A percentile compares a stretch with the other conserved stretches of the same genome.
phyloP scores from a whole-genome alignment of 2,797 vertebrate genomes.

The Eulemur albifrons region DNA sequence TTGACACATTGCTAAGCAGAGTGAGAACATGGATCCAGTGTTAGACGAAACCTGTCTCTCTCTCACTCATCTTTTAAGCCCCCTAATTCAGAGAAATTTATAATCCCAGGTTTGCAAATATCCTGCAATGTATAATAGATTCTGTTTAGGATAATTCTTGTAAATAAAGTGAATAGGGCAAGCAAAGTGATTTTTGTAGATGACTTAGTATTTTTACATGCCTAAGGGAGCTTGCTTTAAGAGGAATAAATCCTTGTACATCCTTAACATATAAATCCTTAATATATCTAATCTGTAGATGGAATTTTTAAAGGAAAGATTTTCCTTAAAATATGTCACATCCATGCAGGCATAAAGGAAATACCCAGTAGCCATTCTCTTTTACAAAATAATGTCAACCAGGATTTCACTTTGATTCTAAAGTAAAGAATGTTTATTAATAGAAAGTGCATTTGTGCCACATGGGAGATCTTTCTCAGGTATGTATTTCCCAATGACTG shows the following conservation, averaged over 20 bases:
- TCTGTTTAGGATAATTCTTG: constrained; percentile 2
- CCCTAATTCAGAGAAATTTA: background rate
- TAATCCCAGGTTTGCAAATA: background rate
- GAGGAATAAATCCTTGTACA: background rate
- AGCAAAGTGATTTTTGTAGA: constrained; percentile 21
- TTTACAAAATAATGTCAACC: constrained; percentile 30
- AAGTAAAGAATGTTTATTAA: constrained; percentile 34
- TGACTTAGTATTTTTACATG: constrained; percentile 22
- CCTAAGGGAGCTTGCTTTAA: background rate
- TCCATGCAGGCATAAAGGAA: background rate
- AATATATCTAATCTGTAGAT: background rate
- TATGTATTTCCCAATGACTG: background rate
- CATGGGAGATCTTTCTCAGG: background rate
- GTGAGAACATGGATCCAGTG: background rate
- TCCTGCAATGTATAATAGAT: background rate
- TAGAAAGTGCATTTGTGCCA: background rate
- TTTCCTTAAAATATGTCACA: constrained; percentile 10
- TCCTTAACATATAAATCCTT: background rate
- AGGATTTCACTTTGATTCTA: constrained; percentile 28
- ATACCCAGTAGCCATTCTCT: background rate
- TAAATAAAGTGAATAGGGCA: constrained; percentile 18
- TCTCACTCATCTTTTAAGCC: background rate
- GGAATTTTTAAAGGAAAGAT: background rate
- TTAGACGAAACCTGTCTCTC: background rate
- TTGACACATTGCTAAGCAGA: background rate